Percentiles rank a stretch among this genome's conserved stretches.
Conservation (phyloP, 2,113 vertebrate species). For the Poecile atricapillus region DNA sequence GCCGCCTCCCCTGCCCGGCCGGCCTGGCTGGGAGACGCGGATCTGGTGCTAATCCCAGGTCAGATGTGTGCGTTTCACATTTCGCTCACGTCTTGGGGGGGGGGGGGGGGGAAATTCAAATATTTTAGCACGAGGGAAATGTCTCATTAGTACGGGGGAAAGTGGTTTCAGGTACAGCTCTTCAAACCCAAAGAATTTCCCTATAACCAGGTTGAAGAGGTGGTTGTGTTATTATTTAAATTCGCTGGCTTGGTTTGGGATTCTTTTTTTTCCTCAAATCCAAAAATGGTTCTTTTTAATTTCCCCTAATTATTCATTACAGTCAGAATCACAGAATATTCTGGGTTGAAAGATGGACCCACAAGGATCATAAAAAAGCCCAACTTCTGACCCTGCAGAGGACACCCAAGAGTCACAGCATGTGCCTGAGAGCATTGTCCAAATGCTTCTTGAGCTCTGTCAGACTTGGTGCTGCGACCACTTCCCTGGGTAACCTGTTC, state of each 20-base stretch:
- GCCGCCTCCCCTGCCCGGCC: too few species aligned
- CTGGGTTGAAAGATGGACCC: not conserved
- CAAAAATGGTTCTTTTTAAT: not conserved
- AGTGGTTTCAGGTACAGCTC: not conserved
- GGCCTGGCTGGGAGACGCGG: not conserved
- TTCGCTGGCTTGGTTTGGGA: not conserved
- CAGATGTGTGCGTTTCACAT: accelerated
- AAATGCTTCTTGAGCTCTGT: too few species aligned
- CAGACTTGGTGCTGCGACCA: not conserved
- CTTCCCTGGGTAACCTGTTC: not conserved
- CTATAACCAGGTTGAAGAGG: not conserved
- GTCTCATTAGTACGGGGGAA: accelerated
- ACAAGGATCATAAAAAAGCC: not conserved
- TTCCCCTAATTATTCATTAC: not conserved
- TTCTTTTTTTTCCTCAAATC: not conserved
- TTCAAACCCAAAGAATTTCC: not conserved
- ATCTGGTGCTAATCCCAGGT: too few species aligned
- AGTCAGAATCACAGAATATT: not conserved
- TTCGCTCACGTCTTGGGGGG: not conserved
- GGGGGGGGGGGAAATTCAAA: accelerated
- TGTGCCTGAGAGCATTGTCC: not conserved
- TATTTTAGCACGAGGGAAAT: not conserved
- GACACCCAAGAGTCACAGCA: not conserved
- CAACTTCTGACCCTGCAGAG: not conserved
- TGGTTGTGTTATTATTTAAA: not conserved